phyloP scores from a whole-genome alignment of 2,113 vertebrate species.

The Osmerus eperlanus region DNA sequence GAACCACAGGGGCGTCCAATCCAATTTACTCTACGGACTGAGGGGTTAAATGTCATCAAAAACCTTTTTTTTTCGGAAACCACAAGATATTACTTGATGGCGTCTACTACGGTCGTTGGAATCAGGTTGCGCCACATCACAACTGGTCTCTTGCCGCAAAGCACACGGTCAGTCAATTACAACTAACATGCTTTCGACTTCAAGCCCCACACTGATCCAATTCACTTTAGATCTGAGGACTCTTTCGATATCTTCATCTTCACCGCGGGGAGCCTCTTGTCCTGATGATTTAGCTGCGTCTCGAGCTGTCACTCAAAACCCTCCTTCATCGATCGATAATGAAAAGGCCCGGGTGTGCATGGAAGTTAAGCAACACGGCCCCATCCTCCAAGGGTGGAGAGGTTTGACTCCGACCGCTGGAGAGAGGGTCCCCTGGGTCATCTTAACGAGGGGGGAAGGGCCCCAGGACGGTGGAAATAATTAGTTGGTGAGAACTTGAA shows the following conservation, averaged over 20 bases:
- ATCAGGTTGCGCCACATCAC: background rate
- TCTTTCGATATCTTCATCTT: background rate
- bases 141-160: constrained; percentile 4
- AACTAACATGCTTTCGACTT: background rate
- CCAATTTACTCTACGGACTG: background rate
- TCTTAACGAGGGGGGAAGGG: constrained; percentile 10
- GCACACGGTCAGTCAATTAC: background rate
- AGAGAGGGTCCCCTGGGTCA: constrained; percentile 14
- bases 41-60: constrained; percentile 2
- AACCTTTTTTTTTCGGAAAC: background rate
- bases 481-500: constrained; percentile 25
- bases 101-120: background rate
- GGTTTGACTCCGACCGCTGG: constrained; percentile 11
- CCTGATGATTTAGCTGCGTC: background rate
- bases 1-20: background rate
- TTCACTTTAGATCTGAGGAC: constrained; percentile 4
- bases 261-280: background rate
- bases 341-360: constrained; percentile 8
- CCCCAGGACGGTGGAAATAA: constrained; percentile 15
- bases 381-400: background rate
- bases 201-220: constrained; percentile 3
- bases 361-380: constrained; percentile 16
- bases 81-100: background rate
- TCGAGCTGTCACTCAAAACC: constrained; percentile 10
- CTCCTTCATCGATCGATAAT: constrained; percentile 21